Base-by-base conservation (phyloP, 2,113 vertebrate species). In the Amblyopsis rosae region DNA sequence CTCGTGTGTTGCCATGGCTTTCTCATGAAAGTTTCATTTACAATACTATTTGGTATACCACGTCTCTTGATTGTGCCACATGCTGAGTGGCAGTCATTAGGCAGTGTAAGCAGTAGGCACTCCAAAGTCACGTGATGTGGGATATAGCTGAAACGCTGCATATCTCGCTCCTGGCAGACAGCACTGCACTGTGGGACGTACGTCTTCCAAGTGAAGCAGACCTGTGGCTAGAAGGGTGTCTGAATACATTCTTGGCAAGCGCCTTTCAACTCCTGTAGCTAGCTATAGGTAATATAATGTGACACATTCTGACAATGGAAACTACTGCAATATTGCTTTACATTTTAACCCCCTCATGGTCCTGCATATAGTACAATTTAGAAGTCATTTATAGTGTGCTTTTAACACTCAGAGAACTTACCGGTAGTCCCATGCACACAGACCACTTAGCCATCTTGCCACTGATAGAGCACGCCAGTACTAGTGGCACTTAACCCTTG, bases 201-300 rank as follows among this genome's bases (percentile, higher is more conserved):
- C 32, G 74, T 68, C 69, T 83, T 61, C 26, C 59, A 73, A 77
- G 69, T 75, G 32, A 67, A 57, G 65, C 77, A 81, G 69, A 74
- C 55, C 68, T 32, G 54, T 15, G 50, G 72, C 72, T 76, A 33
- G 47, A 62, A 57, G 46, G 72, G 70, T 17, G 54, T 61, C 66
- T 17, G 62, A 59, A 72, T 51, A 33, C 33, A 13, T 69, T 81
- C 65, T 72, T 45, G 62, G 59, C 41, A 48, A 63, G 7, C 63
- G 26, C 15, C 51, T 15, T 65, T n/a, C 16, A 59, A 62, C 41
- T 57, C 51, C 3, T 26, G 26, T 26, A 26, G 26, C 26, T 26
- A 26, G 26, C 26, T 19, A 19, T 26, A 26, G 26, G 1, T 26
- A 60, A 69, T 55, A 73, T 65, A 65, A 57, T 76, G 26, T 71